These are phyloP conservation scores for Athene noctua DNA, from an alignment of 2,113 vertebrate genomes.

Conservation along the genomic window DNA sequence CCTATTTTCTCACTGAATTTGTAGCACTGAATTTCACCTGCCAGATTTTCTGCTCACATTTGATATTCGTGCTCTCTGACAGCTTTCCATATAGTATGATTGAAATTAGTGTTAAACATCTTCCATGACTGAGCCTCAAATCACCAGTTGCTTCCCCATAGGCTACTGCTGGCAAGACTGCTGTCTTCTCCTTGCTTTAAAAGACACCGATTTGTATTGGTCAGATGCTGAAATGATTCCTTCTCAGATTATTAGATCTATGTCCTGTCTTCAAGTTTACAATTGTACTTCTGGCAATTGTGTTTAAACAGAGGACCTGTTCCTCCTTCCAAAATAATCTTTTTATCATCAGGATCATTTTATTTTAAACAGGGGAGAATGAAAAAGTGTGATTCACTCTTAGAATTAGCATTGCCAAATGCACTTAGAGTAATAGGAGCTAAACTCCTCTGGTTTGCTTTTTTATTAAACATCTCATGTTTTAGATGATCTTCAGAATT, in stretches of 20 bases:
- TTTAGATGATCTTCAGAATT: background rate
- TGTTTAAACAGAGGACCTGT: background rate
- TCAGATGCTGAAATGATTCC: background rate
- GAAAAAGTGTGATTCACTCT: background rate
- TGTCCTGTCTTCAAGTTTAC: background rate
- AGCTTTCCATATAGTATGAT: background rate
- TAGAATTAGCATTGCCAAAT: background rate
- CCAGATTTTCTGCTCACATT: background rate
- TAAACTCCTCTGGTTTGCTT: background rate
- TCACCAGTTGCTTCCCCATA: background rate
- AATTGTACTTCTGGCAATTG: background rate
- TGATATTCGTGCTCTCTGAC: background rate
- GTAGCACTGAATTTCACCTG: conserved; percentile 51
- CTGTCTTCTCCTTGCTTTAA: conserved; percentile 35
- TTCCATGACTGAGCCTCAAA: background rate
- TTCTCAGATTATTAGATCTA: background rate
- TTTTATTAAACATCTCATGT: background rate
- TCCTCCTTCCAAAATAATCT: conserved; percentile 39
- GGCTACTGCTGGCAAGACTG: background rate
- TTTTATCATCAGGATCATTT: background rate
- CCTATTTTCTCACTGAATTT: conserved; percentile 17
- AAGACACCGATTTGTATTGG: background rate
- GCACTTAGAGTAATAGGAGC: background rate
- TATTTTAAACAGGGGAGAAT: background rate
- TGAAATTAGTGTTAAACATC: background rate